phyloP scores from a whole-genome alignment of 1,140 invertebrate species.

The Oryzaephilus surinamensis region DNA sequence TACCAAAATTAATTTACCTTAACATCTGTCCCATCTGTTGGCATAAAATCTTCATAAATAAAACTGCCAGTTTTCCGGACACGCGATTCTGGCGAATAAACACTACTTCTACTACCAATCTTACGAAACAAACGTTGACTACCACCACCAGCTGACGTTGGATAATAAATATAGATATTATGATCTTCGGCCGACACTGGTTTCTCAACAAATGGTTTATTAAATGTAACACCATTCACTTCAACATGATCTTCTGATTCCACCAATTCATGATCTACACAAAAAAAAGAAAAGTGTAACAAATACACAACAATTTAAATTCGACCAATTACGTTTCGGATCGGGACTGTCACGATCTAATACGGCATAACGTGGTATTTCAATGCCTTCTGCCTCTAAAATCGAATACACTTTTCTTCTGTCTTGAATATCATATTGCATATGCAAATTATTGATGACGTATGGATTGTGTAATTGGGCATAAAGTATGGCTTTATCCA shows the following conservation, averaged over 20 bases:
- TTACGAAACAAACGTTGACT: conserved; percentile 95
- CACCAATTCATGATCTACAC: conserved; percentile 78
- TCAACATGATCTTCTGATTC: conserved; percentile 99
- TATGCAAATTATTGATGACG: conserved; percentile 96
- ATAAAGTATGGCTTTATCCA: conserved; percentile 97
- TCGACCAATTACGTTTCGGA: conserved; percentile 72
- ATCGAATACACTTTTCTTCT: conserved; percentile 91
- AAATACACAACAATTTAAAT: too few relatives aligned
- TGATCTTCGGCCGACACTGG: conserved; percentile 98
- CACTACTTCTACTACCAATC: conserved; percentile 96
- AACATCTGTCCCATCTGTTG: conserved; percentile 93
- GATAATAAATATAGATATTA: conserved; percentile 99
- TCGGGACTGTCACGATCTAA: conserved; percentile 87
- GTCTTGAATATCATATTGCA: conserved; percentile 97
- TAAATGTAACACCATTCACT: conserved; percentile 93
- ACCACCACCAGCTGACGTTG: conserved; percentile 93
- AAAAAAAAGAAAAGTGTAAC: background rate
- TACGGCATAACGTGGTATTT: conserved; percentile 95
- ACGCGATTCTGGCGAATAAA: conserved; percentile 93
- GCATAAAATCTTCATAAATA: conserved; percentile 99
- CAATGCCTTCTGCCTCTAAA: conserved; percentile 87
- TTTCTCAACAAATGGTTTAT: conserved; percentile 99
- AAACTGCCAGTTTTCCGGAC: conserved; percentile 95
- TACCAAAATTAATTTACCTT: conserved; percentile 47
- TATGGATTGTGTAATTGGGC: conserved; percentile 89